These are phyloP conservation scores for Hydropsyche tenuis DNA, from an alignment of 1,140 invertebrate genomes.

Conservation along the genomic window DNA sequence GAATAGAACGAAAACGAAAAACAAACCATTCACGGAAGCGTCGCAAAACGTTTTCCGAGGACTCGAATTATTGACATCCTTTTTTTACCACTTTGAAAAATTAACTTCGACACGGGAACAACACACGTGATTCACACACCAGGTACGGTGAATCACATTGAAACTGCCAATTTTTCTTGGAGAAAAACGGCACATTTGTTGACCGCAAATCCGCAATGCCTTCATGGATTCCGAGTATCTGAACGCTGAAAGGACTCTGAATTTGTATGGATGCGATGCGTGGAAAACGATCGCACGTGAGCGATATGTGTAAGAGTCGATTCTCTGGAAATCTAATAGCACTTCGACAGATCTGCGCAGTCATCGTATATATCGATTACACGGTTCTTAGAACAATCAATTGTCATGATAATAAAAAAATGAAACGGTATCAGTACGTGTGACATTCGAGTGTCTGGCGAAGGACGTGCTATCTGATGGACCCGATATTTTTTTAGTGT, in stretches of 20 bases:
- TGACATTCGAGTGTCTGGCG: no score
- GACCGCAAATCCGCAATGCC: constrained; percentile 11
- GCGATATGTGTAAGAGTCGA: no score
- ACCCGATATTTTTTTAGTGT: no score
- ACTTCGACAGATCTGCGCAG: background rate
- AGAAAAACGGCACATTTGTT: background rate
- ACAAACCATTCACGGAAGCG: background rate
- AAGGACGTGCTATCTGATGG: no score
- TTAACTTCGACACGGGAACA: background rate
- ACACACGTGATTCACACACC: background rate
- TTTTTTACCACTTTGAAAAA: background rate
- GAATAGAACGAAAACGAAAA: no score
- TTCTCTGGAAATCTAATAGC: background rate
- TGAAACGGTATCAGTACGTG: no score
- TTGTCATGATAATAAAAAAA: background rate
- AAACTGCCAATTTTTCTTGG: no score
- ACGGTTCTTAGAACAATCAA: constrained; percentile 5
- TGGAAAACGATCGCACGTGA: no score
- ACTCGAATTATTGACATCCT: background rate
- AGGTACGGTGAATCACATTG: background rate
- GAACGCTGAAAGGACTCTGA: constrained; percentile 7
- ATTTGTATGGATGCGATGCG: background rate
- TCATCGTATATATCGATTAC: constrained; percentile 4
- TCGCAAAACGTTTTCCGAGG: constrained; percentile 20
- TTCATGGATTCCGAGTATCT: no score